Evolutionary conservation across 2,888 invertebrate species (phyloP).

Genomic region (Spialia ferax): DNA sequence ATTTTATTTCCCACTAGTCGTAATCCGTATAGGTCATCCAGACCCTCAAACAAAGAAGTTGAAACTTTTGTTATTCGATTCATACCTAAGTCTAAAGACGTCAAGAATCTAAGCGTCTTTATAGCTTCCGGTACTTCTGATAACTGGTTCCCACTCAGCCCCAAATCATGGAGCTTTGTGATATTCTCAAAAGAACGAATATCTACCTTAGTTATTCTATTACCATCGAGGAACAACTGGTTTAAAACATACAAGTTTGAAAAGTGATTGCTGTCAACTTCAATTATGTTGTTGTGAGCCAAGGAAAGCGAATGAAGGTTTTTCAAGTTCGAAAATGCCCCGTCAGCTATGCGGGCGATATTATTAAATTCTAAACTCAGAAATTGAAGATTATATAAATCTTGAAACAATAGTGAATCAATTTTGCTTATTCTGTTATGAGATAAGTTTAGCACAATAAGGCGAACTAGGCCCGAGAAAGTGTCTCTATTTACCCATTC

Average conservation of each 20-base stretch:
- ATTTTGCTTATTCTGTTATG: slow-evolving; percentile 91
- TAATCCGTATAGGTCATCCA: slow-evolving; percentile 91
- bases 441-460: slow-evolving; percentile 91
- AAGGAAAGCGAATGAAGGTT: slow-evolving; percentile 92
- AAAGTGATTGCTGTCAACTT: slow-evolving; percentile 90
- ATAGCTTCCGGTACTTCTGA: slow-evolving; percentile 90
- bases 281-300: slow-evolving; percentile 90
- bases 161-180: slow-evolving; percentile 92
- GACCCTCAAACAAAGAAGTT: slow-evolving; percentile 90
- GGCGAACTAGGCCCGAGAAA: slow-evolving; percentile 90
- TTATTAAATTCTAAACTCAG: slow-evolving; percentile 91
- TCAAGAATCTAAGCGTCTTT: slow-evolving; percentile 89
- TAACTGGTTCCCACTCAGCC: slow-evolving; percentile 91
- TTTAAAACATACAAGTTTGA: slow-evolving; percentile 91
- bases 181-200: slow-evolving; percentile 91
- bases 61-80: slow-evolving; percentile 91
- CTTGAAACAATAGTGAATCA: slow-evolving; percentile 90
- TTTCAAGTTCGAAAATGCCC: slow-evolving; percentile 91
- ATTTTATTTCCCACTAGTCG: slow-evolving; percentile 93
- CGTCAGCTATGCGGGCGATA: slow-evolving; percentile 90
- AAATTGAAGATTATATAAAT: slow-evolving; percentile 91
- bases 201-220: slow-evolving; percentile 90
- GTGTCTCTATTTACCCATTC: slow-evolving; percentile 93
- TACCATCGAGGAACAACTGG: slow-evolving; percentile 91
- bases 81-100: slow-evolving; percentile 93